Percentiles rank a stretch among this genome's conserved stretches.
These are phyloP conservation scores for Tricholauxania praeusta DNA, from an alignment of 2,888 invertebrate genomes.

Conservation along the genomic window DNA sequence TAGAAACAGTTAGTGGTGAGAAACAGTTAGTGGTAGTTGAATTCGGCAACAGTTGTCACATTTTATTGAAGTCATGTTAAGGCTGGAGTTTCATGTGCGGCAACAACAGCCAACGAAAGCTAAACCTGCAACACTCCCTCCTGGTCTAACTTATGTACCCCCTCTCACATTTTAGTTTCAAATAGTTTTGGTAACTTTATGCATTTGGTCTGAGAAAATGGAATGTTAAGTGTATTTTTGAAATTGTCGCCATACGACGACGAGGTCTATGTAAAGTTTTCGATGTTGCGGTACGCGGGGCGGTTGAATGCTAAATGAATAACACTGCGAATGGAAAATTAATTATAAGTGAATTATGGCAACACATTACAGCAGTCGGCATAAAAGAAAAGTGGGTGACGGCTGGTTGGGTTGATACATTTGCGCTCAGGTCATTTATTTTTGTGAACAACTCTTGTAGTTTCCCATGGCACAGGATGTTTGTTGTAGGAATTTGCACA, in stretches of 20 bases:
- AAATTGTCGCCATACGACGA: not conserved
- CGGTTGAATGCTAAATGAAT: slow-evolving; percentile 10
- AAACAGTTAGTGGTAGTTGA: slow-evolving; percentile 9
- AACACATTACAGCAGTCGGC: slow-evolving; percentile 1
- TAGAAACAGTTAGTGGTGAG: not conserved
- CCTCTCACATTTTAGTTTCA: not conserved
- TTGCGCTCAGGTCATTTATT: too few relatives aligned
- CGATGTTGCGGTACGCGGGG: not conserved
- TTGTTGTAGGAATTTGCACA: too few relatives aligned
- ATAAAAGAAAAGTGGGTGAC: too few relatives aligned
- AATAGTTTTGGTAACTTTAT: too few relatives aligned
- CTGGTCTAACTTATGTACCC: not conserved
- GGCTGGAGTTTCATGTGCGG: slow-evolving; percentile 11
- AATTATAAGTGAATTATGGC: slow-evolving; percentile 34
- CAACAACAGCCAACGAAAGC: slow-evolving; percentile 5
- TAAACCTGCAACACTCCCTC: not conserved
- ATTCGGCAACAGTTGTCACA: slow-evolving; percentile 27
- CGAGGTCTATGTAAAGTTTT: slow-evolving; percentile 2
- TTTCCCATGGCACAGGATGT: too few relatives aligned
- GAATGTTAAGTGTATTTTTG: too few relatives aligned
- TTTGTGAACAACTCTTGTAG: too few relatives aligned
- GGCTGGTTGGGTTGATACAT: too few relatives aligned
- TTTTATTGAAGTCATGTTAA: not conserved
- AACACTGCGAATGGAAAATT: slow-evolving; percentile 20
- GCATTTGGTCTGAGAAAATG: too few relatives aligned